Base-by-base conservation (phyloP, 2,113 vertebrate genomes). In the Myotis davidii region DNA sequence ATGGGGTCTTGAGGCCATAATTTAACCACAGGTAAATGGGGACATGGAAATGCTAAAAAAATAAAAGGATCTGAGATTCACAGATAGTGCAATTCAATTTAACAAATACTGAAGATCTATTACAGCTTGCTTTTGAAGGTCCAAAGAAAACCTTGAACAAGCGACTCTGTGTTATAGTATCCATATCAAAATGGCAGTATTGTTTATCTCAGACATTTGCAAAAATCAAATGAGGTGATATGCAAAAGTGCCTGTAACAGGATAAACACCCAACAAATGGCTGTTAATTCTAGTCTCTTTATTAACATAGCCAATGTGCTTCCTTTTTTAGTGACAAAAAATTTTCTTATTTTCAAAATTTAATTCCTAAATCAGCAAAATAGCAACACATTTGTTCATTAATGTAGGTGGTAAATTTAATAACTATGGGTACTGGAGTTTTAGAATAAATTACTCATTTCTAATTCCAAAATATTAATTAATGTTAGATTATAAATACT, bases 341-440 rank as follows among this genome's bases (percentile, higher is more conserved):
- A 23, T 32, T 23, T 52, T 52, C 32, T n/a, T 88, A 9, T 39
- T 83, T 73, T 48, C n/a, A 95, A 90, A 96, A 42, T 69, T 48
- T 88, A 91, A 84, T 88, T 84, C 10, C 48, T 39, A 84, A 88
- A 32, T 88, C 34, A 86, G 52, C 34, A 73, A 78, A 85, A 45
- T 13, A 93, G 20, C 52, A 90, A 54, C 34, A 70, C 17, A 72
- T 76, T 72, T 77, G 64, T 25, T 70, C 67, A 82, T 54, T 67
- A 93, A 64, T 42, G 3, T 85, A 54, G 12, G 13, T 90, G 13
- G 23, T 83, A 86, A 77, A 85, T 77, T 90, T 85, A 54, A 82
- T 34, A 32, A 64, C 5, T 76, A 37, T 72, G 37, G 61, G 20
- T 85, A 18, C 5, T 83, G 4, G 45, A 76, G 76, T 50, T 77